Conservation (phyloP, 2,113 vertebrate species). For the Dascyllus trimaculatus region DNA sequence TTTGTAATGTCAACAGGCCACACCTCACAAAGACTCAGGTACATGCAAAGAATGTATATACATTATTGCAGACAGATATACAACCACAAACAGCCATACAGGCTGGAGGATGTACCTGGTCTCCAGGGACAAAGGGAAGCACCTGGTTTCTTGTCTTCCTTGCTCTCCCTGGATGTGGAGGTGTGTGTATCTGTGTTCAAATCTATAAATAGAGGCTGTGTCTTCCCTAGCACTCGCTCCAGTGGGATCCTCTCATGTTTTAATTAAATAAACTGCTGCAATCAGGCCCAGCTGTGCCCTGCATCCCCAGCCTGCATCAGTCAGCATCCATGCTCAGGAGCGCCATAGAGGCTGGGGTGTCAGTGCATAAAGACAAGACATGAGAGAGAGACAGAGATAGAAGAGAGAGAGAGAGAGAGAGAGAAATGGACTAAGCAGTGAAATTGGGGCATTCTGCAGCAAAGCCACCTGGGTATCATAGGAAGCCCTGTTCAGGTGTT, state of each 20-base stretch:
- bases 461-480: constrained; percentile 68
- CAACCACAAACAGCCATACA: constrained; percentile 14
- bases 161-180: constrained; percentile 48
- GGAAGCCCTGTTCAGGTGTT: constrained; percentile 75
- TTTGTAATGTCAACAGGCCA: not conserved
- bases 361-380: constrained; percentile 42
- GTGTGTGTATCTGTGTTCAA: constrained; percentile 56
- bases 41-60: not conserved
- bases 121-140: constrained; percentile 62
- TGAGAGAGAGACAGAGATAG: constrained; percentile 32
- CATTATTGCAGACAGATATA: constrained; percentile 1
- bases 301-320: constrained; percentile 70
- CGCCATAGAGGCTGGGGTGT: constrained; percentile 39
- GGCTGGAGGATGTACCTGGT: constrained; percentile 19
- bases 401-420: constrained; percentile 10
- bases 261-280: constrained; percentile 84
- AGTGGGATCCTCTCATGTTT: constrained; percentile 80
- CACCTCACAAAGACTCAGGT: constrained; percentile 6
- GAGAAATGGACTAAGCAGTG: constrained; percentile 35
- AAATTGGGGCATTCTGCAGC: constrained; percentile 69
- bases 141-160: constrained; percentile 71
- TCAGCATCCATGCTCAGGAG: constrained; percentile 68
- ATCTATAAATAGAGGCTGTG: constrained; percentile 80
- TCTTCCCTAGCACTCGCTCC: constrained; percentile 68
- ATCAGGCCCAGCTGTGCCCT: constrained; percentile 81